Evolutionary conservation across 1,140 invertebrate species (phyloP).

Genomic region (Heliconius hermathena): DNA sequence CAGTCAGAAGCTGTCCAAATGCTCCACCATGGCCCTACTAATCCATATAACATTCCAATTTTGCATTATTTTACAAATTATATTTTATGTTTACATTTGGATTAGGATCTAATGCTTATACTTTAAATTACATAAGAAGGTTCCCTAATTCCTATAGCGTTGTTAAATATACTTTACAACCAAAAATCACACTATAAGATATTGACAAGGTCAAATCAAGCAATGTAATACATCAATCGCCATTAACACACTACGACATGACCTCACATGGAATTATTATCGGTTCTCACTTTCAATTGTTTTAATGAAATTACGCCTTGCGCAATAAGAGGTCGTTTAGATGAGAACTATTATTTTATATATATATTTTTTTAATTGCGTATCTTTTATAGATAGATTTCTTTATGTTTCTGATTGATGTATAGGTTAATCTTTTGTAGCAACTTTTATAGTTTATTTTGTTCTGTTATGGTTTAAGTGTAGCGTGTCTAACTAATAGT

Average conservation of each 20-base stretch:
- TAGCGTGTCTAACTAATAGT: neutral
- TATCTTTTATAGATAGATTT: constrained; percentile 41
- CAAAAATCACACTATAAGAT: constrained; percentile 14
- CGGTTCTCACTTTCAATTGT: constrained; percentile 69
- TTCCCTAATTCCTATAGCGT: neutral
- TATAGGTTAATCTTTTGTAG: neutral
- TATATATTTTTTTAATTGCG: constrained; percentile 1
- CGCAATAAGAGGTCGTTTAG: neutral
- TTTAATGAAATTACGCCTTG: constrained; percentile 55
- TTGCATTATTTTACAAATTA: too few relatives aligned
- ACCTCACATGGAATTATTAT: constrained; percentile 43
- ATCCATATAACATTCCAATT: too few relatives aligned
- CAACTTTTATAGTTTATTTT: neutral
- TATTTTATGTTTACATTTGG: too few relatives aligned
- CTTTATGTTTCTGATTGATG: constrained; percentile 41
- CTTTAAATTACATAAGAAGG: too few relatives aligned
- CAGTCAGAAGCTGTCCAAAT: too few relatives aligned
- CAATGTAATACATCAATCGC: constrained; percentile 44
- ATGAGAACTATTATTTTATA: constrained; percentile 10
- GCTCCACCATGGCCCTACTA: too few relatives aligned
- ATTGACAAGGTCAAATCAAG: constrained; percentile 27
- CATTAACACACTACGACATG: constrained; percentile 41
- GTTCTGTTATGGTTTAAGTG: neutral
- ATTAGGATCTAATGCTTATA: too few relatives aligned
- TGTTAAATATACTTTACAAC: neutral